Conservation (phyloP, 2,113 vertebrate genomes). For the Argyrosomus japonicus region DNA sequence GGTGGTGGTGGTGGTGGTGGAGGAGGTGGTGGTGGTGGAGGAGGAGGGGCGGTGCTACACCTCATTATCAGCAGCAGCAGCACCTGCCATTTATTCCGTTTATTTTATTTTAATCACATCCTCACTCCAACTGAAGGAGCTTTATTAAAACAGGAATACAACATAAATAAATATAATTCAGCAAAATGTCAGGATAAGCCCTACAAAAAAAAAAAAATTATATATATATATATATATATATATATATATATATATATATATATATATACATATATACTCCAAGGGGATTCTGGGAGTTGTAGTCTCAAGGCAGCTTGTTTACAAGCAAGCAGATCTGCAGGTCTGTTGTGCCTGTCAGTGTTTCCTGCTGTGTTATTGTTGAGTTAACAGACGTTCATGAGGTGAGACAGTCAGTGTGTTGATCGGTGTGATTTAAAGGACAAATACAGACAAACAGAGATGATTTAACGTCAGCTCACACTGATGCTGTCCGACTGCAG, state of each 20-base stretch:
- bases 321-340: conserved; percentile 42
- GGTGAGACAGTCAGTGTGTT: not conserved
- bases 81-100: conserved; percentile 49
- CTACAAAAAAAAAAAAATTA: too few relatives aligned
- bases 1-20: conserved; percentile 6
- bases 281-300: conserved; percentile 71
- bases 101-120: not conserved
- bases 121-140: too few relatives aligned
- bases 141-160: not conserved
- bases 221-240: too few relatives aligned
- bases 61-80: conserved; percentile 7
- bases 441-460: not conserved
- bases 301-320: conserved; percentile 68
- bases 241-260: too few relatives aligned
- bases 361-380: not conserved
- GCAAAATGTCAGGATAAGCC: conserved; percentile 1
- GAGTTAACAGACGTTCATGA: not conserved
- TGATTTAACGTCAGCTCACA: not conserved
- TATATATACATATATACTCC: too few relatives aligned
- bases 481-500: not conserved
- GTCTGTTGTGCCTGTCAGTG: not conserved
- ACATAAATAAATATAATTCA: not conserved
- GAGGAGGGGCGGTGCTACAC: conserved; percentile 53
- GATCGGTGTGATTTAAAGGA: not conserved
- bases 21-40: not conserved